Base-by-base conservation (phyloP, 2,888 invertebrate genomes). In the Polymixis flavicincta region DNA sequence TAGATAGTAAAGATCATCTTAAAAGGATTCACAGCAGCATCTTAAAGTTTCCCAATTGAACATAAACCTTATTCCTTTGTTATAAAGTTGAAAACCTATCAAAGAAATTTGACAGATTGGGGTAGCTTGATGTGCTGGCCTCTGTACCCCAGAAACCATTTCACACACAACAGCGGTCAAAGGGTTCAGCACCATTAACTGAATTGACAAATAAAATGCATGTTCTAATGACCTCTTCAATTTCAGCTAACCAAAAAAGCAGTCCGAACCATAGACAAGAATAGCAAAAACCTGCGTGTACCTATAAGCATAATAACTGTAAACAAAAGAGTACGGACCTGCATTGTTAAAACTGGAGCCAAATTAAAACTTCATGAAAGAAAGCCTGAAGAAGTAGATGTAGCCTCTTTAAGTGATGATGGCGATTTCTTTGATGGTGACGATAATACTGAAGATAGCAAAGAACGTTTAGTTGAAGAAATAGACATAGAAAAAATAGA, bases 261-360 rank as follows among this genome's bases (percentile, higher is more conserved):
- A 32, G 82, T 94, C 17, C 84, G 88, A 52, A 90, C 87, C 71
- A 78, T 93, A 68, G 91, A 94, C 78, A 90, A 89, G 76, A 76
- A 78, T 22, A 83, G 79, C 2, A 87, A 89, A 74, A 88, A 90
- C 11, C 85, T 94, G 0, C 85, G 89, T 64, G 91, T 92, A 19
- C 82, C 90, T 13, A 60, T 94, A 78, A 78, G 84, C 57, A 83
- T 91, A 69, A 88, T 90, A 71, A 85, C 78, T 8, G 60, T 83
- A 3, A 92, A 80, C 59, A 81, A 89, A 70, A 84, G 83, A 74
- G 89, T 92, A 1, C 88, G 87, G 72, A 91, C 90, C 0, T 90
- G 83, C n/a, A 25, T 86, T 0, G 71, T 86, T 17, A 91, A 91
- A 82, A 84, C 71, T 9, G 70, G 78, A 63, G 70, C 68, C 14